These are phyloP conservation scores for Drosophila robusta DNA, from an alignment of 2,888 invertebrate genomes.

Conservation along the genomic window DNA sequence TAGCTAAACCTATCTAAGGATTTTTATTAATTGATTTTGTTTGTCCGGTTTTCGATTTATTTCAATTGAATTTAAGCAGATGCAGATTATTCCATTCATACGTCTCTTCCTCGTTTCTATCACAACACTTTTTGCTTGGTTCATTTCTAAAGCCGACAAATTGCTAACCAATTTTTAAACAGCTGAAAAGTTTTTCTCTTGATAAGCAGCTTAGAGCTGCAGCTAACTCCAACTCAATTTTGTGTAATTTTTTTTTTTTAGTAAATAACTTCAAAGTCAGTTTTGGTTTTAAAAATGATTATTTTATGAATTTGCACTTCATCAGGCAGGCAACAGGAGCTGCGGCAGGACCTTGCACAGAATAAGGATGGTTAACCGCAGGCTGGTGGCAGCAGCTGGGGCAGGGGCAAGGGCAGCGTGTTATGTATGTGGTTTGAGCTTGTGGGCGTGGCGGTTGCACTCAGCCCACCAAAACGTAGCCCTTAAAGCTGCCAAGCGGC, in stretches of 20 bases:
- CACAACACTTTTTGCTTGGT: not conserved
- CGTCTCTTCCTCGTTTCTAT: not conserved
- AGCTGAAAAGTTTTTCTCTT: slow-evolving; percentile 19
- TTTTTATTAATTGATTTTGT: too few relatives aligned
- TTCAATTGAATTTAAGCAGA: too few relatives aligned
- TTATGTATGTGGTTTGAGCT: slow-evolving; percentile 8
- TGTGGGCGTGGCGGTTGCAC: slow-evolving; percentile 15
- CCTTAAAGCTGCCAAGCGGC: slow-evolving; percentile 35
- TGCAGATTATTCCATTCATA: too few relatives aligned
- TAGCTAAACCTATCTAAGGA: too few relatives aligned
- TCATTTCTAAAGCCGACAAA: slow-evolving; percentile 4
- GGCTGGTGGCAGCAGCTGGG: not conserved
- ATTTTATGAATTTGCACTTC: slow-evolving; percentile 67
- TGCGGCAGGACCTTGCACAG: slow-evolving; percentile 18
- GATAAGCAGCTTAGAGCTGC: slow-evolving; percentile 24
- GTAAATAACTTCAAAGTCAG: slow-evolving; percentile 38
- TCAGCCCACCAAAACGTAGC: slow-evolving; percentile 20
- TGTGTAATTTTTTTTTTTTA: not conserved
- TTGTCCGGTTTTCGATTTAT: too few relatives aligned
- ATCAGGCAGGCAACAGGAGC: slow-evolving; percentile 39
- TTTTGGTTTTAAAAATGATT: slow-evolving; percentile 48
- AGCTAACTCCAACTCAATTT: slow-evolving; percentile 7
- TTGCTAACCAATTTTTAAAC: slow-evolving; percentile 8
- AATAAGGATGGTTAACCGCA: slow-evolving; percentile 61
- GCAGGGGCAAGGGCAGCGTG: not conserved